Base-by-base conservation (phyloP, 2,797 vertebrate genomes). In the Mastacembelus armatus region DNA sequence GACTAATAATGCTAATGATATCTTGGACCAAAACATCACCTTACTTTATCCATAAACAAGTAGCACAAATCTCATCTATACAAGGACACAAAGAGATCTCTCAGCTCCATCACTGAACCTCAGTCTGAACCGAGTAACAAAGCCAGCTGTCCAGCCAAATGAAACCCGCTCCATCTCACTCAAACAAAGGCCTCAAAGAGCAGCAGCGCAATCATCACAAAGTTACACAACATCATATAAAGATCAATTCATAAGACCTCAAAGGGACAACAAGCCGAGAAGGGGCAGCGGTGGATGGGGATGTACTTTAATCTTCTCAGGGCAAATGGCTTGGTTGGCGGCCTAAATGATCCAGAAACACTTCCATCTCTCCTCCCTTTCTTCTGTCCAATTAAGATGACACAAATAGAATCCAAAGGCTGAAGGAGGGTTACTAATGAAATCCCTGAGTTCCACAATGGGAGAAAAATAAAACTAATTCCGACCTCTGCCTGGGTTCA, bases 141-240 rank as follows among this genome's bases (percentile, higher is more conserved):
- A 78, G 90, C 89, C 88, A 91, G 86, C 84, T 81, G 86, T 86
- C 90, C 42, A 43, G 77, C 78, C 82, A 59, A 86, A 92, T 91
- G 76, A 90, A 85, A 84, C 68, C 61, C 74, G 74, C 87, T 83
- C 80, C 84, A 77, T 88, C 86, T 88, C 76, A 47, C 67, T 80
- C 81, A 70, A 83, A 87, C 86, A 89, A 87, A 88, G 80, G 42
- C 70, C 83, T 88, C 86, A 89, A 81, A 89, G 78, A 82, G 71
- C 58, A 68, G 85, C 82, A 44, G 81, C 3, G 48, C 74, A 74
- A 80, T 88, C 77, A 85, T 81, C 83, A 76, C 72, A 76, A 80
- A 84, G 83, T 93, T 92, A 86, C 61, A 63, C 85, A 90, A 92
- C 83, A 58, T 77, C 52, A 39, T 30, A 80, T 74, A 81, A 87